Base-by-base conservation (phyloP, 2,797 vertebrate genomes). In the Chrysolophus pictus region DNA sequence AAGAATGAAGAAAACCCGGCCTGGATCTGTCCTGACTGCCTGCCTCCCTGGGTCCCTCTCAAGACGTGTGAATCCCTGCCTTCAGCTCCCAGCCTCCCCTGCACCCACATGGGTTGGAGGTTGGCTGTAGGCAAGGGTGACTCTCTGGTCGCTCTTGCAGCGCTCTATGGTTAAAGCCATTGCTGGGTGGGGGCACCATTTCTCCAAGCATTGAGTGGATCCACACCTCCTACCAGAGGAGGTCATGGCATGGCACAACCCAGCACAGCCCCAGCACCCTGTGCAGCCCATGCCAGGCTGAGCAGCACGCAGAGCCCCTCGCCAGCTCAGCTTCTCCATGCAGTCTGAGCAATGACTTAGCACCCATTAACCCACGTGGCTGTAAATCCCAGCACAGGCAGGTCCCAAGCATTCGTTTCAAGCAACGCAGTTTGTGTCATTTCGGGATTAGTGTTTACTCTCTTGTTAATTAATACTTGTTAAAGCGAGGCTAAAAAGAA, bases 381-480 rank as follows among this genome's bases (percentile, higher is more conserved):
- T 76, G 77, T 92, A 95, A 95, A 93, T 93, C 86, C 92, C 79
- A 60, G 81, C 74, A 59, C 71, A 79, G 93, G 76, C 85, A 67
- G 84, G 87, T 56, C 94, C 92, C 69, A 85, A 92, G 69, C 91
- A 86, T 80, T 92, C 14, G 1, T 92, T 91, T 76, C 73, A 85
- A 70, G 91, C 91, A 44, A 63, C 2, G 24, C 83, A 93, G 60
- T 92, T 95, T 84, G 84, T 94, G 94, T 90, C 93, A 85, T 55
- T 84, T 42, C 44, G 0, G 82, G 77, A 76, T 91, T 73, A 84
- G 88, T 90, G 80, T 91, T 73, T 88, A 76, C 92, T 68, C 86
- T 94, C 64, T 42, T 95, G 89, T 95, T 95, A 94, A 93, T 95
- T 96, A 95, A 90, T 94, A 90, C 91, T 87, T 92, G 90, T 84